phyloP scores from a whole-genome alignment of 2,113 vertebrate genomes.

The Anarhynchus alexandrinus region DNA sequence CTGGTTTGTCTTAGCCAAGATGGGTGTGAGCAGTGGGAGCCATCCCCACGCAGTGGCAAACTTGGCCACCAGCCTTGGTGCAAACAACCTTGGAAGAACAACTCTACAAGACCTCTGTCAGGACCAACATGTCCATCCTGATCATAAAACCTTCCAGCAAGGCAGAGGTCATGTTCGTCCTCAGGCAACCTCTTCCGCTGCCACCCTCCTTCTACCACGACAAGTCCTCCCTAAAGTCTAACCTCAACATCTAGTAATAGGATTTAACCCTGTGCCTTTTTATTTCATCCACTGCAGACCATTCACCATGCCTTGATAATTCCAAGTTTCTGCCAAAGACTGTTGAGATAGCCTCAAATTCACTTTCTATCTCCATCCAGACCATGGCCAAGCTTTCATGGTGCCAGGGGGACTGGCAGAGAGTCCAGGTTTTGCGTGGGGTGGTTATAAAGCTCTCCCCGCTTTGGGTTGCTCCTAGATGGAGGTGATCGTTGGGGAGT shows the following conservation, averaged over 20 bases:
- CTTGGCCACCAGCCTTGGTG: not conserved
- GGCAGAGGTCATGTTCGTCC: not conserved
- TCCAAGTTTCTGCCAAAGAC: not conserved
- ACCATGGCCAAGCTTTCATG: fast-evolving
- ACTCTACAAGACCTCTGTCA: not conserved
- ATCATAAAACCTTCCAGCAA: not conserved
- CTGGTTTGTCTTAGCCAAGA: not conserved
- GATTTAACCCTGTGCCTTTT: not conserved
- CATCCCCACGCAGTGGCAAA: fast-evolving
- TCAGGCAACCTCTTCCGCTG: not conserved
- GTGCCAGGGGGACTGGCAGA: not conserved
- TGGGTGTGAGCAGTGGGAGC: not conserved
- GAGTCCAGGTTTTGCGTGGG: not conserved
- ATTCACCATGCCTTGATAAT: not conserved
- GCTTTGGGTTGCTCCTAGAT: constrained; percentile 75
- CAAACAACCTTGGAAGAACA: not conserved
- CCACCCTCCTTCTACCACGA: not conserved
- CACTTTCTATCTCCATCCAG: not conserved
- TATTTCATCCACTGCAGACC: not conserved
- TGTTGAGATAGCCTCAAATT: not conserved
- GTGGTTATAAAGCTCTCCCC: not conserved
- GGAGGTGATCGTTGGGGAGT: constrained; percentile 97
- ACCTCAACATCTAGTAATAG: not conserved
- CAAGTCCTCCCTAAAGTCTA: not conserved
- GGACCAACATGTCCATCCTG: not conserved